Conservation (phyloP, 2,888 invertebrate genomes). For the Timandra comae region DNA sequence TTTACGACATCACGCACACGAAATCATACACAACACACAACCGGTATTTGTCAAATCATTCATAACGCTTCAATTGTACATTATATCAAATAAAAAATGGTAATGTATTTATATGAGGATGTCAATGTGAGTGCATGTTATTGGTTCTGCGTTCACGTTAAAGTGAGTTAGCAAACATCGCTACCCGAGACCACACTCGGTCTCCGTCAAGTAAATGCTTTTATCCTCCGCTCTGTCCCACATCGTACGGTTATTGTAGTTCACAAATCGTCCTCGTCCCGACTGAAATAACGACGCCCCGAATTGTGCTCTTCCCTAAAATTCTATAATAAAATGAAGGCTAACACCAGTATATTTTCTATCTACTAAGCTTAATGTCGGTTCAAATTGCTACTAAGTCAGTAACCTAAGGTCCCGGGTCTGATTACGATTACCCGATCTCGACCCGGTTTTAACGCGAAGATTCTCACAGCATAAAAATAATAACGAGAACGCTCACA, state of each 20-base stretch:
- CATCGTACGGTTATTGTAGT: constrained; percentile 22
- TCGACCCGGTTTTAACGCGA: constrained; percentile 7
- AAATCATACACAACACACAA: constrained; percentile 27
- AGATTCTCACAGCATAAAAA: constrained; percentile 14
- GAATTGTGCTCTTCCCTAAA: constrained; percentile 8
- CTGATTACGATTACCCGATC: constrained; percentile 16
- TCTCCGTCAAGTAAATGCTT: constrained; percentile 30
- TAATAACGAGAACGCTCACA: constrained; percentile 13
- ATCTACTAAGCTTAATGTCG: constrained; percentile 12
- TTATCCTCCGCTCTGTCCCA: constrained; percentile 23
- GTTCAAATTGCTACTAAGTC: constrained; percentile 17
- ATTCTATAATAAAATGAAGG: constrained; percentile 8
- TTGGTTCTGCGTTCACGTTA: constrained; percentile 22
- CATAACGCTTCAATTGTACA: constrained; percentile 22
- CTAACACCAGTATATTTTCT: constrained; percentile 6
- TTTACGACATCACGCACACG: constrained; percentile 47
- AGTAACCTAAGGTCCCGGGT: constrained; percentile 13
- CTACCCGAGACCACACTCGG: constrained; percentile 32
- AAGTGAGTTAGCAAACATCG: constrained; percentile 39
- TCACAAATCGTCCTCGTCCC: constrained; percentile 12
- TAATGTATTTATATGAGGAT: neutral
- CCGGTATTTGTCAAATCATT: constrained; percentile 39
- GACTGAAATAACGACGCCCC: constrained; percentile 8
- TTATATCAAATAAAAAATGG: too few species aligned
- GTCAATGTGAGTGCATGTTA: constrained; percentile 28